Percentiles rank a stretch among this genome's conserved stretches.
phyloP scores from a whole-genome alignment of 2,888 invertebrate species.

The Nephrocerus scutellatus region DNA sequence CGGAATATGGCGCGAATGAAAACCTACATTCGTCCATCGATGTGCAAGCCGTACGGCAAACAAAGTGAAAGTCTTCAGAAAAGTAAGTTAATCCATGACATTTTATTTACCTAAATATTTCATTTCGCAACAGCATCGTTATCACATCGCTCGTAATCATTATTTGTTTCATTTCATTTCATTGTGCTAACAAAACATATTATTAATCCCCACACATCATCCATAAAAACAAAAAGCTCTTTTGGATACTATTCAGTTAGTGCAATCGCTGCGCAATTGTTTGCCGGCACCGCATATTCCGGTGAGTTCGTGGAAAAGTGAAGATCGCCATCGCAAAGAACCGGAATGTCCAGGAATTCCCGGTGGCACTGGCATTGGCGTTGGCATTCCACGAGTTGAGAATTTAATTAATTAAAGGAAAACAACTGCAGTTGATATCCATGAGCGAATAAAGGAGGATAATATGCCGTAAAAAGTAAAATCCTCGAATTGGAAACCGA shows the following conservation, averaged over 20 bases:
- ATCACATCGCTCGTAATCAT: no score
- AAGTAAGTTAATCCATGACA: conserved; percentile 52
- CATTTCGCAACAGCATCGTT: no score
- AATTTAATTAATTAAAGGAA: no score
- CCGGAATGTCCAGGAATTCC: conserved; percentile 21
- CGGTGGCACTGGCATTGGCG: conserved; percentile 8
- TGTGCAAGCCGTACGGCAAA: conserved; percentile 87
- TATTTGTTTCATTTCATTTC: no score
- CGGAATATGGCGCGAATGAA: conserved; percentile 85
- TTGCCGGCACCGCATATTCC: conserved; percentile 82
- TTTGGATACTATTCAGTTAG: conserved; percentile 78
- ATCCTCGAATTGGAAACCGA: no score
- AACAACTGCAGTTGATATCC: no score
- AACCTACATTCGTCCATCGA: conserved; percentile 77
- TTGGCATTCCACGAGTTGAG: no score
- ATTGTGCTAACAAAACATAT: no score
- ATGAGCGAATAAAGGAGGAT: no score
- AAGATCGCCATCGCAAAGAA: conserved; percentile 61
- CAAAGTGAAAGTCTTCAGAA: conserved; percentile 84
- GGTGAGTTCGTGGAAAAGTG: conserved; percentile 84
- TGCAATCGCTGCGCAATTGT: conserved; percentile 76
- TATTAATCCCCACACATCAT: background rate
- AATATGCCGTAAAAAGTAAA: no score
- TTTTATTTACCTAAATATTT: conserved; percentile 3
- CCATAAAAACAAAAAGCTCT: conserved; percentile 55